Conservation (phyloP, 2,888 invertebrate genomes). For the Papilio elwesi region DNA sequence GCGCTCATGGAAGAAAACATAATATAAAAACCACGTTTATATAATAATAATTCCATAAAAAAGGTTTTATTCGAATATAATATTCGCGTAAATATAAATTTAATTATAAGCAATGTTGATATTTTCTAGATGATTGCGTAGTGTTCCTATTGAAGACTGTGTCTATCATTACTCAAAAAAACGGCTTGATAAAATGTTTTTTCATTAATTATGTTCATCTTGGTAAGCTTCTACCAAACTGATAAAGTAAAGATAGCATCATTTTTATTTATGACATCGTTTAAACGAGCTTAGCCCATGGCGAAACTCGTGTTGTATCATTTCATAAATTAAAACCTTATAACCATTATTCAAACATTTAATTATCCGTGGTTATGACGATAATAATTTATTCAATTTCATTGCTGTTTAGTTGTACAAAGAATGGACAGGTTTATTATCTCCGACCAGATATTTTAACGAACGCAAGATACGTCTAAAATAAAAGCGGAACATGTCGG, state of each 20-base stretch:
- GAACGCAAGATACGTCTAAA: constrained; percentile 75
- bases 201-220: constrained; percentile 19
- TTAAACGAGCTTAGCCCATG: constrained; percentile 17
- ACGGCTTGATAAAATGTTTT: constrained; percentile 1
- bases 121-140: background rate
- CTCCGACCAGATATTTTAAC: constrained; percentile 79
- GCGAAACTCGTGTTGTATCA: constrained; percentile 32
- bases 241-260: constrained; percentile 24
- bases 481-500: constrained; percentile 77
- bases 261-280: constrained; percentile 18
- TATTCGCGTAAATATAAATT: background rate
- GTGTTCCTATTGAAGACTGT: constrained; percentile 8
- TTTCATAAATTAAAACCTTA: constrained; percentile 41
- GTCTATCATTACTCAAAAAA: constrained; percentile 5
- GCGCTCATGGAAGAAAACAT: too few relatives aligned
- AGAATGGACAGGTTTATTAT: constrained; percentile 77
- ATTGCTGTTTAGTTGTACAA: constrained; percentile 67
- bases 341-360: constrained; percentile 49
- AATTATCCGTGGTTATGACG: constrained; percentile 50
- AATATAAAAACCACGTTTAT: too few relatives aligned
- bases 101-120: background rate
- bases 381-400: constrained; percentile 67
- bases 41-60: too few relatives aligned
- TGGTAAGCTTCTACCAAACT: constrained; percentile 9
- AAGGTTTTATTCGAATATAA: too few relatives aligned